These are phyloP conservation scores for Caenorhabditis plicata DNA, from an alignment of 2,888 invertebrate species.

Conservation along the genomic window DNA sequence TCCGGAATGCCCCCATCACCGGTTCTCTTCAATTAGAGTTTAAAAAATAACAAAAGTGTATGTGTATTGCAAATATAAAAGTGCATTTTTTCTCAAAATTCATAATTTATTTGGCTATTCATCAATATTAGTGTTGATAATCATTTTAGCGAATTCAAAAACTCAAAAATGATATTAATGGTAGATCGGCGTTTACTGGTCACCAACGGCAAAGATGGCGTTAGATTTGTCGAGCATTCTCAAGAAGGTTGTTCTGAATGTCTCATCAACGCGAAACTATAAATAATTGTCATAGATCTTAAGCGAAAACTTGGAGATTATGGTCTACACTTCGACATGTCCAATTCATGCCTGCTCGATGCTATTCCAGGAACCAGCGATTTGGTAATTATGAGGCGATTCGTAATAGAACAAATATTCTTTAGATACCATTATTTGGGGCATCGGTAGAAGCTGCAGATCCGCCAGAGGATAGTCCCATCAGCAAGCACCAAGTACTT, in stretches of 20 bases:
- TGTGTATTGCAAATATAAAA: no score
- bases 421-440: slow-evolving; percentile 43
- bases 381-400: slow-evolving; percentile 9
- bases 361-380: slow-evolving; percentile 20
- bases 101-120: no score
- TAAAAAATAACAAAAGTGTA: no score
- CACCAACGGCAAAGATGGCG: slow-evolving; percentile 10
- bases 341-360: slow-evolving; percentile 54
- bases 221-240: slow-evolving; percentile 16
- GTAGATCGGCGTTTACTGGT: slow-evolving; percentile 48
- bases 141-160: slow-evolving; percentile 40
- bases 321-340: slow-evolving; percentile 47
- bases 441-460: slow-evolving; percentile 32
- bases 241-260: background rate
- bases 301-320: slow-evolving; percentile 45
- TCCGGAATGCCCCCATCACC: no score
- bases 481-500: slow-evolving; percentile 34
- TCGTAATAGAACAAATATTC: background rate
- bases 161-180: slow-evolving; percentile 43
- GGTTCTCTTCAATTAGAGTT: no score
- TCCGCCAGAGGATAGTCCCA: slow-evolving; percentile 41
- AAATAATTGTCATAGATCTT: slow-evolving; percentile 30
- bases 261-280: background rate
- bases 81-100: slow-evolving; percentile 4
- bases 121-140: no score